Evolutionary conservation across 2,113 vertebrate species (phyloP), one percentile per base, ranked within the genome.

Genomic region (Brienomyrus brachyistius): DNA sequence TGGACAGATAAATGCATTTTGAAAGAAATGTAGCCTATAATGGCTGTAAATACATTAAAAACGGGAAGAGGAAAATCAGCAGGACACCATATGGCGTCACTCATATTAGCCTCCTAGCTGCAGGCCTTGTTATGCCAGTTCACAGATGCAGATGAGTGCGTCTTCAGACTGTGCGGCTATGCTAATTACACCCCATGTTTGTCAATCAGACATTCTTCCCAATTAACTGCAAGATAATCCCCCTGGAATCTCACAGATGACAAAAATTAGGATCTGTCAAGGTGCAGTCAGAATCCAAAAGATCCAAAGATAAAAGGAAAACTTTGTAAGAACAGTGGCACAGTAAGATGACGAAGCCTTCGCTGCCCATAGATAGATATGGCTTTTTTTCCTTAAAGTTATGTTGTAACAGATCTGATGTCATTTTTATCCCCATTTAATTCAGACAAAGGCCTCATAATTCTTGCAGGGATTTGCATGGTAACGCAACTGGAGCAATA

Each of bases 111-210:
- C 94, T 96, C 96, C 94, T 94, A 94, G 94, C 95, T 97, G 95
- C 95, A 95, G 95, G 95, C 97, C 96, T 97, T 97, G 94, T 96
- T 96, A 97, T 96, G 96, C 96, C 96, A 96, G 95, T 95, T 96
- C 96, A 97, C 96, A 97, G 97, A 97, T 97, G 96, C 97, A 97
- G 97, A 97, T 97, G 97, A 96, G 94, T 97, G 97, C 96, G 96
- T 89, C 88, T 85, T 90, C 77, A 88, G 87, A 43, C 87, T 70
- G 91, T 95, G 95, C 95, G 95, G 95, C 95, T 95, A 95, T 97
- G 95, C 96, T 97, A 97, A 97, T 97, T 97, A 96, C 96, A 95
- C 95, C 95, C 95, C 95, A 95, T 96, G 96, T 97, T 97, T 97
- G 97, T 97, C 97, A 97, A 96, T 97, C 97, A 97, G 97, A 97